Evolutionary conservation across 2,888 invertebrate species (phyloP), one percentile per base, ranked within the genome.

Genomic region (Lagria hirta): DNA sequence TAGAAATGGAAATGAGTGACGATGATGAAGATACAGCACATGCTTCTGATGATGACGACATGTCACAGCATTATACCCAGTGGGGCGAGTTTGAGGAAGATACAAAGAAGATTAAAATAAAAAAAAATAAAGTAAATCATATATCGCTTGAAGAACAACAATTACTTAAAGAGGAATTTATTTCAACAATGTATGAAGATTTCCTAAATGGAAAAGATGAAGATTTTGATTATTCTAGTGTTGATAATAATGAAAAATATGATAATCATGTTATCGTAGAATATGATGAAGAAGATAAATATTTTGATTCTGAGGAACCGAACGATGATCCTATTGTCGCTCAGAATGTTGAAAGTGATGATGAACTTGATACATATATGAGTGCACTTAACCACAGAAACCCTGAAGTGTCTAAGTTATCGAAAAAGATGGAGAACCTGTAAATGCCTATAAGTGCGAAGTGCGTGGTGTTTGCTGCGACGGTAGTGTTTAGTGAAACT

Each of bases 281-380:
- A 23, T 83, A 83, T 58, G 94, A 95, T 71, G 87, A 84, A 53
- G 91, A 95, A 70, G 94, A 95, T 57, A 84, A 83, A 63, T 95
- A 95, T 69, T 95, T 95, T 74, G 91, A 92, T 68, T 83, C 84
- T 2, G 91, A 91, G 67, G 79, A 81, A 14, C 83, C 85, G 51
- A 82, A 83, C 51, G 74, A 74, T 23, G 55, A 62, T 20, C 28
- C 44, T 13, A 44, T 59, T 29, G 59, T 60, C 28, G 61, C 50
- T 12, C 51, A 48, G 16, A 38, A 49, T 11, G 61, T 60, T 16
- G 62, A 64, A 49, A 67, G 67, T 8, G 79, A 79, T 59, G 88
- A 88, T 70, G 83, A 88, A 41, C 71, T 88, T 54, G 88, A 88
- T 71, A 72, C 77, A 54, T 88, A 81, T 67, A 88, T 88, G 88